Conservation (phyloP, 2,113 vertebrate genomes). For the Lagenorhynchus albirostris region DNA sequence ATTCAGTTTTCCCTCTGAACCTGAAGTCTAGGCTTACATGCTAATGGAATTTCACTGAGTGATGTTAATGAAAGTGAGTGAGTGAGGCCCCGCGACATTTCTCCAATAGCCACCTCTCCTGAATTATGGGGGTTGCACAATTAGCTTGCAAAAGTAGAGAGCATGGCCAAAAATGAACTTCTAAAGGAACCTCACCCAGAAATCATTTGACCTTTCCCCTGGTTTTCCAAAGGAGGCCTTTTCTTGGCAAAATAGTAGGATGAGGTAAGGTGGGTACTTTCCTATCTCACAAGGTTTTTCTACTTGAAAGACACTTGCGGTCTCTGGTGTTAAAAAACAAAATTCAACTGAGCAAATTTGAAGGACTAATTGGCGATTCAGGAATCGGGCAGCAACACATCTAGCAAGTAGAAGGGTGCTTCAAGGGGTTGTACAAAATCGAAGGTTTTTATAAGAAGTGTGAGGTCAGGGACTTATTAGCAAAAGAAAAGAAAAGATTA, state of each 20-base stretch:
- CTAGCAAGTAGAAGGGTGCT: too few species aligned
- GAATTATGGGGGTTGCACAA: slow-evolving; percentile 49
- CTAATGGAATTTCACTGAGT: slow-evolving; percentile 42
- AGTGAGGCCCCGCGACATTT: slow-evolving; percentile 13
- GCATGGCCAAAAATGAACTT: slow-evolving; percentile 35
- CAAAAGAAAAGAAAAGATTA: too few species aligned
- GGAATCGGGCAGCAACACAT: too few species aligned
- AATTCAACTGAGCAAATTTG: not conserved
- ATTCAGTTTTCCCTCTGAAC: slow-evolving; percentile 16
- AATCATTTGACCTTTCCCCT: slow-evolving; percentile 39
- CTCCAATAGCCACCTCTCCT: not conserved
- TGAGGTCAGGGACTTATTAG: too few species aligned
- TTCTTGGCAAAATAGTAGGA: slow-evolving; percentile 2
- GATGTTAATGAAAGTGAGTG: not conserved
- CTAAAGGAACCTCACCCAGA: slow-evolving; percentile 11
- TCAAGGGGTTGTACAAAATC: too few species aligned
- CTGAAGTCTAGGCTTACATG: slow-evolving; percentile 21
- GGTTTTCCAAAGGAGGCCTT: slow-evolving; percentile 33
- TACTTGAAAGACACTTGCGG: not conserved
- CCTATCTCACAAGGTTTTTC: not conserved
- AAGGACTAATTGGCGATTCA: too few species aligned
- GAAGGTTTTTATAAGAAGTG: too few species aligned
- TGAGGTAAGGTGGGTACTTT: not conserved
- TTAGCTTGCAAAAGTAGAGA: slow-evolving; percentile 48
- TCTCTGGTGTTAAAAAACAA: not conserved